Evolutionary conservation across 2,797 vertebrate species (phyloP), one percentile per base, ranked within the genome.

Genomic region (Serranus cabrilla): DNA sequence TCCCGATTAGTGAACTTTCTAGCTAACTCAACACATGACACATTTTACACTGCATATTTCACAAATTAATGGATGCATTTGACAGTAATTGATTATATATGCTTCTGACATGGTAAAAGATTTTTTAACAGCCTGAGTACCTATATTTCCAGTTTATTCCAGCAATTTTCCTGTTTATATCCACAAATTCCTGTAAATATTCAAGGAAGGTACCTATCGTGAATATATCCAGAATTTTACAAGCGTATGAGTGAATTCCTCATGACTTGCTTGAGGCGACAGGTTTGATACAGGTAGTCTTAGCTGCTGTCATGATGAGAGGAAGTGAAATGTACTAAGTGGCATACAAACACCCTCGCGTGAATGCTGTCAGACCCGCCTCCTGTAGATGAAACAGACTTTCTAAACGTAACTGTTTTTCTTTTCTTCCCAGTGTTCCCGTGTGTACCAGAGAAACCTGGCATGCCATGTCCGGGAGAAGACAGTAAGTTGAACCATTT

Each of bases 381-480:
- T 43, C 21, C n/a, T 4, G 51, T 5, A 39, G 5, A 72, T 67
- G 10, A 66, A 67, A 40, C 42, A 8, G 2, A 17, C 54, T 34
- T 60, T 54, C 6, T 47, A 42, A 77, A 70, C 63, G 9, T 64
- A 21, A 14, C 23, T 10, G 1, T 69, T 4, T 45, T 74, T 25
- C 23, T 37, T 67, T 80, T 68, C 55, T 86, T 87, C 73, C 16
- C 91, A 99, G 98, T 99, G 42, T 99, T 99, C 79, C 98, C 98
- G 10, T 98, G 97, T 93, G 80, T 97, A 71, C 98, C 98, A 63
- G 98, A 99, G 89, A 96, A 97, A 82, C 97, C 98, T 69, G 98
- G 98, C 79, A 98, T 99, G 98, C 98, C 98, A 1, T 99, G 98
- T 92, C 96, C 96, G 14, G 98, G 98, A 90, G 98, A 99, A 94